Percentiles rank a stretch among this genome's conserved stretches.
Conservation (phyloP, 2,113 vertebrate species). For the Cololabis saira region DNA sequence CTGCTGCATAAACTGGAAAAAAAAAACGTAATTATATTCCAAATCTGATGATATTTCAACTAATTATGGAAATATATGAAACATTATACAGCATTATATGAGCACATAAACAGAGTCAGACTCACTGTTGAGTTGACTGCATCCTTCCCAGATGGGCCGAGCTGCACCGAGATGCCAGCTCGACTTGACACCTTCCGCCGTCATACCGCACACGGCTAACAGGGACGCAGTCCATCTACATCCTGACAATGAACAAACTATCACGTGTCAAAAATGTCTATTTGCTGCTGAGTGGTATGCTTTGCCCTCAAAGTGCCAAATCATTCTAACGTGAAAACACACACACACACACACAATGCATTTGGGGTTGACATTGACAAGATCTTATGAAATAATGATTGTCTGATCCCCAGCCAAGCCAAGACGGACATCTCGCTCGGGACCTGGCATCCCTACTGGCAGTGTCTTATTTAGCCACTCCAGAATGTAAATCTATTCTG, state of each 20-base stretch:
- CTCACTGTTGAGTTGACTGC: not conserved
- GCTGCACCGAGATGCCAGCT: conserved; percentile 19
- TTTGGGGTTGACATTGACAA: conserved; percentile 50
- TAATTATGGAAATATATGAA: too few species aligned
- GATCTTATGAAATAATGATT: conserved; percentile 61
- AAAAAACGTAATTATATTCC: too few species aligned
- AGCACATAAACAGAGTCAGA: too few species aligned
- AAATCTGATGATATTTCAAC: too few species aligned
- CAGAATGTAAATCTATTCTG: conserved; percentile 22
- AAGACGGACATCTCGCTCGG: conserved; percentile 14
- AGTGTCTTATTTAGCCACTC: conserved; percentile 44
- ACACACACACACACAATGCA: conserved; percentile 24
- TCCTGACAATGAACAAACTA: conserved; percentile 40
- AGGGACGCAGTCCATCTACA: conserved; percentile 38
- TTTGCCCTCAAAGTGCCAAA: conserved; percentile 49
- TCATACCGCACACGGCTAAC: conserved; percentile 24
- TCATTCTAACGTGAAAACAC: conserved; percentile 44
- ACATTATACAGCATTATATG: too few species aligned
- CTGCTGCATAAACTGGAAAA: too few species aligned
- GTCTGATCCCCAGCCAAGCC: conserved; percentile 37
- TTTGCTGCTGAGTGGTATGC: conserved; percentile 52
- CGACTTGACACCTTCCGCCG: conserved; percentile 23
- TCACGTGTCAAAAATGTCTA: conserved; percentile 56
- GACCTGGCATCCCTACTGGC: conserved; percentile 37
- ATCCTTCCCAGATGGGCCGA: conserved; percentile 1